Percentiles rank a stretch among this genome's conserved stretches.
Conservation (phyloP, 2,797 vertebrate species). For the Esox lucius region DNA sequence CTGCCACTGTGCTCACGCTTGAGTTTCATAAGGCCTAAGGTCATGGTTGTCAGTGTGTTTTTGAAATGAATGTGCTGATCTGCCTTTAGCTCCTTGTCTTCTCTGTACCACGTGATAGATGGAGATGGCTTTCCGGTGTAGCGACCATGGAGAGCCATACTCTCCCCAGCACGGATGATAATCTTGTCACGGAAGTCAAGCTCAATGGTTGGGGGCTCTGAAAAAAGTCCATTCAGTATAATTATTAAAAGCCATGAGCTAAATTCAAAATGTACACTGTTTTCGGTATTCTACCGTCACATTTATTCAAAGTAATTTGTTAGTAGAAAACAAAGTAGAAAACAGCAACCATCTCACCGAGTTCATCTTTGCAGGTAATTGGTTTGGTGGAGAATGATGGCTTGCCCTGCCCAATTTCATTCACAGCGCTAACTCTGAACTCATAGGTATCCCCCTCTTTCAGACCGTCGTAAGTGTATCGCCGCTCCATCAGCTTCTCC, state of each 20-base stretch:
- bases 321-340: constrained; percentile 4
- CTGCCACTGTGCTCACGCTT: constrained; percentile 89
- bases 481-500: constrained; percentile 88
- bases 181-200: constrained; percentile 96
- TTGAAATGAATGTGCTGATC: constrained; percentile 85
- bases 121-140: constrained; percentile 94
- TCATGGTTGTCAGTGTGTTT: constrained; percentile 86
- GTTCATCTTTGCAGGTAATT: constrained; percentile 93
- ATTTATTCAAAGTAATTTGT: neutral
- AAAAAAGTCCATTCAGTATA: constrained; percentile 9
- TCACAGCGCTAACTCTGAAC: constrained; percentile 92
- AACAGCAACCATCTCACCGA: constrained; percentile 76
- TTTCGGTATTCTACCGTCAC: neutral
- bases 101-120: constrained; percentile 88
- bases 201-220: constrained; percentile 94
- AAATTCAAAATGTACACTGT: neutral
- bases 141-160: constrained; percentile 87
- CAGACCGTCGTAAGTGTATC: constrained; percentile 85
- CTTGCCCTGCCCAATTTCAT: constrained; percentile 92
- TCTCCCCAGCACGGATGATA: constrained; percentile 89
- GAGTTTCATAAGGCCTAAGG: constrained; percentile 87
- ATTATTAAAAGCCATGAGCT: constrained; percentile 3
- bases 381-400: constrained; percentile 95
- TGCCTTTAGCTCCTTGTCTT: constrained; percentile 85
- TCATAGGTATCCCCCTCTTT: constrained; percentile 94